Conservation (phyloP, 1,140 invertebrate genomes). For the Euura lappo region DNA sequence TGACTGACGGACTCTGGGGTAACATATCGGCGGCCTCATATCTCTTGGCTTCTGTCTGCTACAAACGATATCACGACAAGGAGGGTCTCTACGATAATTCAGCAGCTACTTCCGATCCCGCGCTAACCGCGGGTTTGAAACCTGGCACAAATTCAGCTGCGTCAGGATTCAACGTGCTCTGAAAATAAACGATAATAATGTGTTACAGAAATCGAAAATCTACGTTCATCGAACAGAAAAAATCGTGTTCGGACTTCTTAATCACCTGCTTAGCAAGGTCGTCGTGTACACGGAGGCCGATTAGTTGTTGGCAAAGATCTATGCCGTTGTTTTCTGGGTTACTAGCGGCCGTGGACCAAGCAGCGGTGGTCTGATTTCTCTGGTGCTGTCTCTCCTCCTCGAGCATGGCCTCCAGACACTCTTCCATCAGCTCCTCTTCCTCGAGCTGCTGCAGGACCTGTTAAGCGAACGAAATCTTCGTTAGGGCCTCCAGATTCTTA, state of each 20-base stretch:
- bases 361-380: conserved; percentile 54
- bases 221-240: conserved; percentile 9
- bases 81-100: conserved; percentile 54
- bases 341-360: conserved; percentile 52
- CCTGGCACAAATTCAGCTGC: conserved; percentile 79
- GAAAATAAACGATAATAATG: conserved; percentile 55
- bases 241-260: neutral
- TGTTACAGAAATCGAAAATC: conserved; percentile 36
- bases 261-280: conserved; percentile 62
- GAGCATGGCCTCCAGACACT: conserved; percentile 84
- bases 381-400: conserved; percentile 67
- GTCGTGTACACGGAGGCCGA: conserved; percentile 55
- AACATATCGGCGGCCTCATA: conserved; percentile 35
- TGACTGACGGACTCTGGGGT: conserved; percentile 32
- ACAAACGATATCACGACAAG: conserved; percentile 15
- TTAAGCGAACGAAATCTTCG: conserved; percentile 16
- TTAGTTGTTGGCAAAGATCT: conserved; percentile 56
- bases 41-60: conserved; percentile 31
- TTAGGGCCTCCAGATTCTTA: neutral
- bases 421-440: conserved; percentile 86
- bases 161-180: conserved; percentile 78
- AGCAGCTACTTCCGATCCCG: conserved; percentile 45
- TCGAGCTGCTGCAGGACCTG: conserved; percentile 84
- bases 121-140: conserved; percentile 47
- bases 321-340: conserved; percentile 48